These are phyloP conservation scores for Chesias legatella DNA, from an alignment of 2,888 invertebrate genomes.

Conservation along the genomic window DNA sequence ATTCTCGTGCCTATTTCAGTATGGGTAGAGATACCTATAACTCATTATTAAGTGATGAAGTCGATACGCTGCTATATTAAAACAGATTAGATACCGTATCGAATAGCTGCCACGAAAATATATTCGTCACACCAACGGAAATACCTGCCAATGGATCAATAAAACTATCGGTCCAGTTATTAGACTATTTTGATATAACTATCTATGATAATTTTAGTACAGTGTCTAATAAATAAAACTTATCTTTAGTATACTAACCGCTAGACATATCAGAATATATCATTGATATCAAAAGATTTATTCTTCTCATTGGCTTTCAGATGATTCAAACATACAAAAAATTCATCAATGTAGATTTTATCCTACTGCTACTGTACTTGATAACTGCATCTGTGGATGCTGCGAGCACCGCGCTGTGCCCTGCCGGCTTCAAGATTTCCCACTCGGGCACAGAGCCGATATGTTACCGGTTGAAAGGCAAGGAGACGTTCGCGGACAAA, in stretches of 20 bases:
- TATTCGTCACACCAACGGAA: too few species aligned
- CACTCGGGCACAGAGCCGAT: constrained; percentile 37
- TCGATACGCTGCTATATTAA: constrained; percentile 30
- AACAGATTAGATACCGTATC: constrained; percentile 35
- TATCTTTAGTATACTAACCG: too few species aligned
- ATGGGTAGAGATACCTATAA: too few species aligned
- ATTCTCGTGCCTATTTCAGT: too few species aligned
- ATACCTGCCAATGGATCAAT: too few species aligned
- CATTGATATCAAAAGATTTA: too few species aligned
- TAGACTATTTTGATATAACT: too few species aligned
- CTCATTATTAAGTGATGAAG: constrained; percentile 38
- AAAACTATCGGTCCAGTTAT: too few species aligned
- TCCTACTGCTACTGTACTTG: constrained; percentile 38
- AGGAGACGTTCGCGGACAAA: constrained; percentile 57
- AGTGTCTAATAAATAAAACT: too few species aligned
- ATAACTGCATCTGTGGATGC: constrained; percentile 32
- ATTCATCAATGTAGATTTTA: constrained; percentile 28
- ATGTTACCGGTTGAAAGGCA: constrained; percentile 62
- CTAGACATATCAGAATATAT: too few species aligned
- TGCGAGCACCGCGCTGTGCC: constrained; percentile 44
- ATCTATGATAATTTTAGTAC: too few species aligned
- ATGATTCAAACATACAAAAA: constrained; percentile 42
- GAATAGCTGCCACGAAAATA: constrained; percentile 12
- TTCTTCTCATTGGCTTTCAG: constrained; percentile 39
- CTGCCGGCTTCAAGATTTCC: constrained; percentile 58